phyloP scores from a whole-genome alignment of 2,888 invertebrate species.

The Philonicus albiceps region DNA sequence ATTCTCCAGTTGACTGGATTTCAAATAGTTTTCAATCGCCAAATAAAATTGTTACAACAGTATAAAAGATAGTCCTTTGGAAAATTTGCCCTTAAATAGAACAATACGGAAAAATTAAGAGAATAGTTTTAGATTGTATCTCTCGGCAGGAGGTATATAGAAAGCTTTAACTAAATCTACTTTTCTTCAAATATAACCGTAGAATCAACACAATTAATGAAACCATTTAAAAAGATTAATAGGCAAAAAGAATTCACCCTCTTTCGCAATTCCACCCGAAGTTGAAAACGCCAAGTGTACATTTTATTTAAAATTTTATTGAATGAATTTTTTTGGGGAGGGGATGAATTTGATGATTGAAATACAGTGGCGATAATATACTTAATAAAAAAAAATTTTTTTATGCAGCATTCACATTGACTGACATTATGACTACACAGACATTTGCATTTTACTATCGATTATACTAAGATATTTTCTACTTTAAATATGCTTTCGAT shows the following conservation, averaged over 20 bases:
- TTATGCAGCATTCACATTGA: background rate
- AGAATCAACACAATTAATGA: too few species aligned
- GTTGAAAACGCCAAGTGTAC: background rate
- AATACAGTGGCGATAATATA: background rate
- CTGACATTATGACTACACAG: background rate
- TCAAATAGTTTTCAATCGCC: too few species aligned
- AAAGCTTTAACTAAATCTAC: too few species aligned
- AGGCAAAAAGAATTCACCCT: too few species aligned
- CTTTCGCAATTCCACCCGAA: background rate
- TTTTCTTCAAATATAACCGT: too few species aligned
- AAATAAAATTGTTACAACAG: too few species aligned
- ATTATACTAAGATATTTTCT: background rate
- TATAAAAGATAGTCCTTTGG: too few species aligned
- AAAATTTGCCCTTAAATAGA: too few species aligned
- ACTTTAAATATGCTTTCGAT: background rate
- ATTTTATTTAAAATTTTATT: background rate
- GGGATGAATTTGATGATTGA: background rate
- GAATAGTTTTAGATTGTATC: too few species aligned
- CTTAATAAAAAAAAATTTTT: background rate
- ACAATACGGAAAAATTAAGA: too few species aligned
- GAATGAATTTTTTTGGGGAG: background rate
- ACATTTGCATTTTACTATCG: background rate
- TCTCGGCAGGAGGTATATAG: too few species aligned
- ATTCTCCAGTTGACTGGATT: background rate
- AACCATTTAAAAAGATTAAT: too few species aligned